phyloP scores from a whole-genome alignment of 30 jellyfish, hydroid and myxozoan genomes.

The Cassiopea xamachana region DNA sequence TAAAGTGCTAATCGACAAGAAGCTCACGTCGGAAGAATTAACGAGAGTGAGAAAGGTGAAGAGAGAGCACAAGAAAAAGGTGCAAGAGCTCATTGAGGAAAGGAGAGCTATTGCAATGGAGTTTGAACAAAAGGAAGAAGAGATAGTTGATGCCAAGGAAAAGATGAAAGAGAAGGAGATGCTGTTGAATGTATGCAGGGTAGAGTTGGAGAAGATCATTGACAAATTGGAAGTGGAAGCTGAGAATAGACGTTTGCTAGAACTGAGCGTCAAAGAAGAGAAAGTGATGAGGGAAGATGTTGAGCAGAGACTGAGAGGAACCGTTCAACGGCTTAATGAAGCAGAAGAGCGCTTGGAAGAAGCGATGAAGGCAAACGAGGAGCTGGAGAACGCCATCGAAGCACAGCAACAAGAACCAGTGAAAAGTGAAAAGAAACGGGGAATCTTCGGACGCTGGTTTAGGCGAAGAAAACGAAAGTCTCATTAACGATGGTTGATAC shows the following conservation, averaged over 20 bases:
- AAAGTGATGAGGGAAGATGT: not conserved
- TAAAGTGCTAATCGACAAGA: not conserved
- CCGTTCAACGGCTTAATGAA: not conserved
- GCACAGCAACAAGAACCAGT: not conserved
- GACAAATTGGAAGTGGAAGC: not conserved
- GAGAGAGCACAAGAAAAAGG: not conserved
- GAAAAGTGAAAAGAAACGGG: not conserved
- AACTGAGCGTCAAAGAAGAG: not conserved
- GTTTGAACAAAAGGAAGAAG: not conserved
- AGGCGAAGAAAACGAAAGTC: not conserved
- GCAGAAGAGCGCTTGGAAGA: not conserved
- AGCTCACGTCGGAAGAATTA: not conserved
- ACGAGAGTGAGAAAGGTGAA: not conserved
- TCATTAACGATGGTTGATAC: too few species aligned
- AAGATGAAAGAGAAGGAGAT: not conserved
- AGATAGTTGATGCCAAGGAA: not conserved
- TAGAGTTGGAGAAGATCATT: not conserved
- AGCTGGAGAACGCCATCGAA: not conserved
- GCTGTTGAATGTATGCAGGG: not conserved
- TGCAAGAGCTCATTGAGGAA: not conserved
- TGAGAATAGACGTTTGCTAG: not conserved
- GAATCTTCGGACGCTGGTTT: not conserved
- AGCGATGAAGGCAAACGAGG: not conserved
- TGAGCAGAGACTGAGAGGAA: not conserved
- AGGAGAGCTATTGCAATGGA: not conserved